Evolutionary conservation across 2,797 vertebrate genomes (phyloP), one percentile per base, ranked within the genome.

Genomic region (Dendrocincla fuliginosa): DNA sequence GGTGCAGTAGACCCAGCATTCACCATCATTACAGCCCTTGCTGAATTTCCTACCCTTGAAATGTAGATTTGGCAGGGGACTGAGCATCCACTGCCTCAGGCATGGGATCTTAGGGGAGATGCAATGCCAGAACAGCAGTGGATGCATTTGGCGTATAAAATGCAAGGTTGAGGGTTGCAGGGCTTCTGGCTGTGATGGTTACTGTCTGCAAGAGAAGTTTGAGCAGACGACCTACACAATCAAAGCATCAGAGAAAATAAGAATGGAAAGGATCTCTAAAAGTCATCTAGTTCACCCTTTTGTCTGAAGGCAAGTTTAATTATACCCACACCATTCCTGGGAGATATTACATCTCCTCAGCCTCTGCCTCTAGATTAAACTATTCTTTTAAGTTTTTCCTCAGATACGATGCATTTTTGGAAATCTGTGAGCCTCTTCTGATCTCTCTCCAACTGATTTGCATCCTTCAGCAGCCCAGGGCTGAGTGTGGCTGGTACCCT

Each of bases 271-370:
- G 42, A 81, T 78, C 74, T 95, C 61, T 61, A 73, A 84, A 96
- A 83, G 87, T 91, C 73, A 84, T 55, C 76, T 88, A 6, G 16
- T 28, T 78, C 50, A 76, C 20, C 32, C 65, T 90, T 87, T 71
- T 91, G 82, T 94, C 93, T 2, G 0, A 86, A 91, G 85, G 46
- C 76, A 5, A 95, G 89, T 84, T 94, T 97, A 96, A 93, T 96
- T 93, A 95, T 78, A 76, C 37, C 61, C 73, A n/a, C 4, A 3
- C 47, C 4, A 6, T 69, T 81, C 76, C 76, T 73, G 53, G 71
- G 87, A 89, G 57, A 90, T n/a, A 18, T 86, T 75, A 59, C 61
- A 42, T 75, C 39, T 91, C 28, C 68, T 93, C 7, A 28, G 68
- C 56, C 30, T 86, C 59, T 95, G 79, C 59, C 35, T 90, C 73